phyloP scores from a whole-genome alignment of 2,113 vertebrate species.

The Tiliqua scincoides region DNA sequence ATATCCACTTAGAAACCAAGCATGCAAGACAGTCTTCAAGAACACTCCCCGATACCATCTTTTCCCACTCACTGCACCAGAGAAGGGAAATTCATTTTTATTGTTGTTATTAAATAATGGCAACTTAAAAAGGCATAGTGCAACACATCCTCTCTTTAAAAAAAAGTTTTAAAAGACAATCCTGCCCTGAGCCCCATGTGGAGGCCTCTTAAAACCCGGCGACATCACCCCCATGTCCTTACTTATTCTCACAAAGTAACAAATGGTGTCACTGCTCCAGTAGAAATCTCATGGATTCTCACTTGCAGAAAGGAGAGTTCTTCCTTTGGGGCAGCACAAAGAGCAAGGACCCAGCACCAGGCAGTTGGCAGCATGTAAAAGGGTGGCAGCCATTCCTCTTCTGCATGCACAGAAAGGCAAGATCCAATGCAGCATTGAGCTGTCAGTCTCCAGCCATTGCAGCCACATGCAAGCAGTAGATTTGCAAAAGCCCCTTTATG shows the following conservation, averaged over 20 bases:
- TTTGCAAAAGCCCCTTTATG: background rate
- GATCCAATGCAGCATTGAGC: background rate
- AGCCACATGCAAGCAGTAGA: background rate
- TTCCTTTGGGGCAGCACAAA: background rate
- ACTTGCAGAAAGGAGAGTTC: background rate
- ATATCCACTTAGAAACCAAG: background rate
- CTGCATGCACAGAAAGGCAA: background rate
- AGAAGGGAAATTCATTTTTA: background rate
- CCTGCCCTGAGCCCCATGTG: background rate
- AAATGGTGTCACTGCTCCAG: background rate
- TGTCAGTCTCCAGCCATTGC: background rate
- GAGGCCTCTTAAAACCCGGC: background rate
- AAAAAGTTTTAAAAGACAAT: constrained; percentile 1
- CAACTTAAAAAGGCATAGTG: constrained; percentile 16
- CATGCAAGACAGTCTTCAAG: rapidly evolving
- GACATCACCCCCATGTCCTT: background rate
- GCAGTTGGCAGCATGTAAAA: background rate
- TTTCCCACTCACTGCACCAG: background rate
- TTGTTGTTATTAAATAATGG: constrained; percentile 23
- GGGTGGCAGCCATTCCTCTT: background rate
- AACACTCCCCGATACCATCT: too few species aligned
- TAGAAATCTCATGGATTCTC: background rate
- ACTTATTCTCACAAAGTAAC: background rate
- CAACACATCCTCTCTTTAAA: background rate
- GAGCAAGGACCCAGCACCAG: background rate